Base-by-base conservation (phyloP, 2,797 vertebrate genomes). In the Monodelphis domestica region DNA sequence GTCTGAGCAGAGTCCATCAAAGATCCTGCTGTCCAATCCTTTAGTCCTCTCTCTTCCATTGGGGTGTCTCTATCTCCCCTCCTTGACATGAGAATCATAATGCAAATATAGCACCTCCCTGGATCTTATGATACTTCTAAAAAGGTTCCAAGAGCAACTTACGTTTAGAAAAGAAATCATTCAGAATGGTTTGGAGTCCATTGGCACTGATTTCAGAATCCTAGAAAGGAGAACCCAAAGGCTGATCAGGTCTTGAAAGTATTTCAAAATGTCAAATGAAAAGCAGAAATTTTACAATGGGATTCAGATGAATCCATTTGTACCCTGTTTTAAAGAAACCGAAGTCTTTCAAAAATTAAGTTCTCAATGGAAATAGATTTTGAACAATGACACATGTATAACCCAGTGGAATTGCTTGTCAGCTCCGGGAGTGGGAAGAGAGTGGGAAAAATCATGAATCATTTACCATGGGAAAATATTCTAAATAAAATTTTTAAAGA, bases 101-200 rank as follows among this genome's bases (percentile, higher is more conserved):
- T 84, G 38, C 17, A n/a, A n/a, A n/a, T 84, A 84, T 26, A 50
- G 38, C 4, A 53, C 38, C 14, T 7, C 84, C 54, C 12, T 0
- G 5, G 51, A 78, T 33, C 21, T 52, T 45, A 11, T 0, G 0
- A 51, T 29, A 54, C 52, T 90, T 6, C 93, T 54, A 33, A 78
- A 87, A 90, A 90, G 7, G 45, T 21, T 54, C 53, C 12, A 45
- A 6, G 10, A 88, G 0, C n/a, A 84, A 98, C 98, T 98, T 96
- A 99, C 99, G 98, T 97, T 99, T 99, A 0, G 95, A 52, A 10
- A 99, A 98, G 0, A 99, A 98, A 89, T 94, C 98, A 93, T 99
- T 99, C 93, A 99, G 96, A 97, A 99, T 98, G 54, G 94, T 98
- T 94, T 70, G 98, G 94, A 99, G 98, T 95, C 99, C 98, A 54